Percentiles rank a stretch among this genome's conserved stretches.
Evolutionary conservation across 2,797 vertebrate genomes (phyloP).

Genomic region (Poeciliopsis infans): DNA sequence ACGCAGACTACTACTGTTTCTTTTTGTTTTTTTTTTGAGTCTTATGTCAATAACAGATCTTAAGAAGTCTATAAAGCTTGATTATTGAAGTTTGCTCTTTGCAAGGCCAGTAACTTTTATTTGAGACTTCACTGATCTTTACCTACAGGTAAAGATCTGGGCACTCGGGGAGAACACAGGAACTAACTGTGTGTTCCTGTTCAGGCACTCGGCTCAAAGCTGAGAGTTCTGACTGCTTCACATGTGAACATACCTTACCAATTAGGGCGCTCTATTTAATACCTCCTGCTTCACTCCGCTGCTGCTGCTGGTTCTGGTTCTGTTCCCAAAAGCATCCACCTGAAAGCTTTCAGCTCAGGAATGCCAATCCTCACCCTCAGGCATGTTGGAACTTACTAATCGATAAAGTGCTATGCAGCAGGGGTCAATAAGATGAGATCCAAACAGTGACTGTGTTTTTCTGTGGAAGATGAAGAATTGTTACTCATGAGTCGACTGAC

Average conservation of each 20-base stretch:
- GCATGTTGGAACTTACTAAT: neutral
- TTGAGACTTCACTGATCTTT: neutral
- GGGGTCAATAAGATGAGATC: neutral
- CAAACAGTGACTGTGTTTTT: neutral
- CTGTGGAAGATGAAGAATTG: neutral
- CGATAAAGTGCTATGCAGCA: neutral
- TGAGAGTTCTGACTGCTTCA: neutral
- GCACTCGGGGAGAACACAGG: neutral
- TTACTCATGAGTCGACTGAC: neutral
- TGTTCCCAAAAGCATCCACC: neutral
- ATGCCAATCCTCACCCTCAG: neutral
- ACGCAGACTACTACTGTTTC: neutral
- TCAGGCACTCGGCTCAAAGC: neutral
- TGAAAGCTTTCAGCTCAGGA: neutral
- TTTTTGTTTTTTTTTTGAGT: neutral
- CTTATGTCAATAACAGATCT: neutral
- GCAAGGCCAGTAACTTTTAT: neutral
- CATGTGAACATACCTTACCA: slow-evolving; percentile 1
- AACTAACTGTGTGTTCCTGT: neutral
- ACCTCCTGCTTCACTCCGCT: neutral
- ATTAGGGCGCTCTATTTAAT: neutral
- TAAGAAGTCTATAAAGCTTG: neutral
- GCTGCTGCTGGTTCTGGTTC: neutral
- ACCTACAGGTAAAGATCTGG: neutral
- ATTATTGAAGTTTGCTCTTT: neutral